Base-by-base conservation (phyloP, 2,113 vertebrate species). In the Eublepharis macularius region DNA sequence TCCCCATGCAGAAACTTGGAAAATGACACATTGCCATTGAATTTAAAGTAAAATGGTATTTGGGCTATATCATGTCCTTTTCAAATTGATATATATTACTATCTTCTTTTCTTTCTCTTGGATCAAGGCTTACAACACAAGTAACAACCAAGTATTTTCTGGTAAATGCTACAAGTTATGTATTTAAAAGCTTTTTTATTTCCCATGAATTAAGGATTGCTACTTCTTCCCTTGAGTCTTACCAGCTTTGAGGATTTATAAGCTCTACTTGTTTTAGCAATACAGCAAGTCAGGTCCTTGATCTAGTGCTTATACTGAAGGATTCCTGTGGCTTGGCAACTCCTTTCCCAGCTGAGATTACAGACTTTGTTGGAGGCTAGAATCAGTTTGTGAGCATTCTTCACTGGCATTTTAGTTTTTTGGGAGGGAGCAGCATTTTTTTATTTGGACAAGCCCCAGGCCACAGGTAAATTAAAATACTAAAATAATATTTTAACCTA, bases 391-490 rank as follows among this genome's bases (percentile, higher is more conserved):
- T 2, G 66, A 54, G 68, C 57, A 3, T 0, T 16, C 5, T 75
- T 82, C 92, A 85, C 89, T 90, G 90, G 84, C 76, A 86, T 70
- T 69, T 54, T 49, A 6, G 41, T 68, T 87, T 86, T 73, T 88
- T 78, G 87, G 1, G 68, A 85, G 70, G 70, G 41, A 75, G 82
- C 79, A 82, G 83, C 89, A 90, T 89, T 69, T 49, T 54, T 32
- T n/a, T n/a, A 76, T 34, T 49, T 68, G 34, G 65, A n/a, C 88
- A 92, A 89, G 86, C 85, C 79, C 63, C 72, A 89, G 84, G 66
- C 87, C 72, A 78, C 77, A 89, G 91, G 91, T 93, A 94, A 92
- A 93, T 90, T 93, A 89, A 90, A 93, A 90, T 92, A 87, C 88
- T 54, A 68, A 36, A 14, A 51, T 91, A 94, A 89, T 89, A 83